phyloP scores from a whole-genome alignment of 2,113 vertebrate species.

The zebrafish (Danio rerio) region GRCz12tu NC_133179.1:15922001-15922500 shows the following conservation, averaged over 20 bases:
- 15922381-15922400: slow-evolving; percentile 11
- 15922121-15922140: not conserved
- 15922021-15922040: slow-evolving; percentile 3
- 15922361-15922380: slow-evolving; percentile 19
- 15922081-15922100: not conserved
- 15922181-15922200: not conserved
- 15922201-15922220: not conserved
- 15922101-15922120: not conserved
- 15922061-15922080: slow-evolving; percentile 2
- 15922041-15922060: not conserved
- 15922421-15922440: slow-evolving; percentile 35
- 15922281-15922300: not conserved
- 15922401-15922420: slow-evolving; percentile 1
- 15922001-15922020: not conserved
- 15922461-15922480: not conserved
- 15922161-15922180: not conserved
- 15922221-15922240: not conserved
- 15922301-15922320: not conserved
- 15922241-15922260: not conserved
- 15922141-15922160: too few species aligned
- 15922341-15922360: slow-evolving; percentile 6
- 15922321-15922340: not conserved
- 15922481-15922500: too few species aligned
- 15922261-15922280: not conserved
- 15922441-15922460: not conserved